phyloP scores from a whole-genome alignment of 2,888 invertebrate genomes.

The Dione vanillae region DNA sequence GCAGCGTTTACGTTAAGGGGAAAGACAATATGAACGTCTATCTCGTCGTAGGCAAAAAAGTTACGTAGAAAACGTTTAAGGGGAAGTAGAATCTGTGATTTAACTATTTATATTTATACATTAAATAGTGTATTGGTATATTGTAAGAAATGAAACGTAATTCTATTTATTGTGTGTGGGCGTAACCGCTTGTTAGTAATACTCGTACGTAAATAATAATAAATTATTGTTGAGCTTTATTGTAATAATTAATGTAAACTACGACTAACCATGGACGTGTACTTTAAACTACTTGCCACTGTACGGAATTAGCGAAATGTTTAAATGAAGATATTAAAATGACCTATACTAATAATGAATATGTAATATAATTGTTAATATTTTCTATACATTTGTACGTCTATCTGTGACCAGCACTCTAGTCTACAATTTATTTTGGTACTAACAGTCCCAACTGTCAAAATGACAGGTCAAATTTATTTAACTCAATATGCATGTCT shows the following conservation, averaged over 20 bases:
- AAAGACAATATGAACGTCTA: constrained; percentile 98
- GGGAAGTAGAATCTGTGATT: constrained; percentile 82
- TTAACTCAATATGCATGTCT: not conserved
- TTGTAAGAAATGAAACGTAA: constrained; percentile 34
- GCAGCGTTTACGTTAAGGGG: constrained; percentile 97
- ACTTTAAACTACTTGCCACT: constrained; percentile 71
- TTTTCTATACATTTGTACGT: constrained; percentile 56
- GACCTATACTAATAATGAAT: too few species aligned
- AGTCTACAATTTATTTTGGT: constrained; percentile 61
- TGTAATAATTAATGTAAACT: constrained; percentile 17
- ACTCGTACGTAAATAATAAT: constrained; percentile 70
- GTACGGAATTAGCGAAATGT: constrained; percentile 7
- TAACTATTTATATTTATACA: constrained; percentile 56
- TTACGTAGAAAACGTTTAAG: constrained; percentile 61
- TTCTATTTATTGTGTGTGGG: constrained; percentile 55
- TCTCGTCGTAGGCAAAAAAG: constrained; percentile 86
- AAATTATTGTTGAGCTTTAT: constrained; percentile 67
- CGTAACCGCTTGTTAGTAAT: constrained; percentile 66
- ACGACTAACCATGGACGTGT: constrained; percentile 48
- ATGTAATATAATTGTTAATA: constrained; percentile 6
- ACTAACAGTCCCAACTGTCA: constrained; percentile 29
- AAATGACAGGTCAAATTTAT: not conserved
- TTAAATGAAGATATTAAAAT: not conserved
- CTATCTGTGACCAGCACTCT: constrained; percentile 78
- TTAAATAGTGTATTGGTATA: constrained; percentile 35